These are phyloP conservation scores for Sesamia inferens DNA, from an alignment of 2,888 invertebrate genomes.

Conservation along the genomic window DNA sequence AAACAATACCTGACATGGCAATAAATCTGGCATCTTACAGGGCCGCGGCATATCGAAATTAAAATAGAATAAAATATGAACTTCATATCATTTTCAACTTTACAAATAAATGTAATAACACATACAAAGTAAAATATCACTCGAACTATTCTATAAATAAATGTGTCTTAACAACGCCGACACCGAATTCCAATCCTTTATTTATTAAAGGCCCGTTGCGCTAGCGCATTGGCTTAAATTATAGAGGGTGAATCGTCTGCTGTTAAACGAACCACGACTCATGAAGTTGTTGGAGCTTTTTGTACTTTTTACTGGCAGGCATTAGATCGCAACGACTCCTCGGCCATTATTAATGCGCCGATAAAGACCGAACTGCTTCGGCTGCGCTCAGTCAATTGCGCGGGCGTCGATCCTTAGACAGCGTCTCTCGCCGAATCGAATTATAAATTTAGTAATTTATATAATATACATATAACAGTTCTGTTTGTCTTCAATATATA, in stretches of 20 bases:
- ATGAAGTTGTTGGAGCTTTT: slow-evolving; percentile 73
- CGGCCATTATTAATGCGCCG: slow-evolving; percentile 69
- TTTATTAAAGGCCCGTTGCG: slow-evolving; percentile 66
- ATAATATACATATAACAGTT: slow-evolving; percentile 46
- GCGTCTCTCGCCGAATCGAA: slow-evolving; percentile 55
- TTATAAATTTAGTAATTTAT: slow-evolving; percentile 62
- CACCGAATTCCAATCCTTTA: slow-evolving; percentile 68
- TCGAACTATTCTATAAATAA: slow-evolving; percentile 47
- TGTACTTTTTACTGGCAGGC: slow-evolving; percentile 64
- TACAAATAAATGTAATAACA: slow-evolving; percentile 13
- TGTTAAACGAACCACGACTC: slow-evolving; percentile 74
- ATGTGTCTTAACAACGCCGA: slow-evolving; percentile 49
- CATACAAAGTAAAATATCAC: slow-evolving; percentile 42
- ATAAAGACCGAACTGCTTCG: slow-evolving; percentile 67
- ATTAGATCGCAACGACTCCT: slow-evolving; percentile 65
- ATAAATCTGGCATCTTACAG: not conserved
- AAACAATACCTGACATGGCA: not conserved
- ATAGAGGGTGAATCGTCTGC: slow-evolving; percentile 70
- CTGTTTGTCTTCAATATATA: slow-evolving; percentile 28
- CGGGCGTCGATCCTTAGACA: slow-evolving; percentile 62
- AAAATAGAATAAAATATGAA: not conserved
- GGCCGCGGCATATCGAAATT: not conserved
- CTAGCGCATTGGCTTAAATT: slow-evolving; percentile 69
- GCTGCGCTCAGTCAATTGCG: slow-evolving; percentile 63
- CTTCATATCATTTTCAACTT: not conserved